Percentiles rank a stretch among this genome's conserved stretches.
Evolutionary conservation across 2,797 vertebrate species (phyloP).

Genomic region (Scomberomorus guttatus): DNA sequence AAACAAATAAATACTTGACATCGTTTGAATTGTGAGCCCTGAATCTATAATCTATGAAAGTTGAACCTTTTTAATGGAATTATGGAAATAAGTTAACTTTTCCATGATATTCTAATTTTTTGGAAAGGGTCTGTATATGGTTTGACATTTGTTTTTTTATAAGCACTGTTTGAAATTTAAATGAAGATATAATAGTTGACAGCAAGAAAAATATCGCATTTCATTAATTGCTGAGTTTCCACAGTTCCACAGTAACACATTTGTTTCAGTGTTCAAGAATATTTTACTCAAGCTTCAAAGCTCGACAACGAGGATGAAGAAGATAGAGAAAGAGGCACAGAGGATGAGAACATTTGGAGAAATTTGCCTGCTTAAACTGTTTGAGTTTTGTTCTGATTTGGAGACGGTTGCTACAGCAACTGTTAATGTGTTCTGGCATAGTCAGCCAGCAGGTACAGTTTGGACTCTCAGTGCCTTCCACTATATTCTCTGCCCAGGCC

Average conservation of each 20-base stretch:
- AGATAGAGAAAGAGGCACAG: background rate
- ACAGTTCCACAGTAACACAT: background rate
- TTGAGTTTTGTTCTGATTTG: slow-evolving; percentile 42
- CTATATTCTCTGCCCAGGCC: slow-evolving; percentile 26
- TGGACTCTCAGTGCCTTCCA: slow-evolving; percentile 44
- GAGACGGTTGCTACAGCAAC: slow-evolving; percentile 70
- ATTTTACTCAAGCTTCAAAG: background rate
- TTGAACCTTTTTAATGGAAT: too few species aligned
- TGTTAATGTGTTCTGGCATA: slow-evolving; percentile 54
- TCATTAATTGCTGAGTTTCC: background rate
- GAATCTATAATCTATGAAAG: too few species aligned
- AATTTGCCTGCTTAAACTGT: slow-evolving; percentile 48
- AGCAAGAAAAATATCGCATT: background rate
- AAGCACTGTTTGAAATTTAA: slow-evolving; percentile 1
- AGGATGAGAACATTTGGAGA: slow-evolving; percentile 28
- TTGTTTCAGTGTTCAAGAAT: background rate
- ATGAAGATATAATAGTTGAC: slow-evolving; percentile 1
- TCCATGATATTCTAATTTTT: too few species aligned
- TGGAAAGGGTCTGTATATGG: too few species aligned
- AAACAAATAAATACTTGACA: too few species aligned
- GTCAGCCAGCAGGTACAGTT: slow-evolving; percentile 57
- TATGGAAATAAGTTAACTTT: too few species aligned
- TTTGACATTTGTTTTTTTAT: background rate
- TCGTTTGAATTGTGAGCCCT: too few species aligned
- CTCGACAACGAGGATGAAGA: background rate